phyloP scores from a whole-genome alignment of 2,113 vertebrate genomes.

The Daphoenositta chrysoptera region DNA sequence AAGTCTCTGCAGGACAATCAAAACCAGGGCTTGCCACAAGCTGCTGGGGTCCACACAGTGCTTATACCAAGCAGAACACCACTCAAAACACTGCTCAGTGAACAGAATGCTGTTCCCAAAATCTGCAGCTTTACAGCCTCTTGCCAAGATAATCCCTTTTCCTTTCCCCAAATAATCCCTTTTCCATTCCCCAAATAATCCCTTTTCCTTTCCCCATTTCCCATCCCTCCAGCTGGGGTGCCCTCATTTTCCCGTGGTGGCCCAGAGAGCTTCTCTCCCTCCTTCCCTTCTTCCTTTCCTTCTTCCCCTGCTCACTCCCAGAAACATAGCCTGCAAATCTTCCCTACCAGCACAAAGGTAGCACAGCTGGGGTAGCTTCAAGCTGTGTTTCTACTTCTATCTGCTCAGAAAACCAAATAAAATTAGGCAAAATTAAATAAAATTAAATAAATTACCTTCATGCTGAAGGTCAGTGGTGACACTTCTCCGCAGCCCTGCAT shows the following conservation, averaged over 20 bases:
- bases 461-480: background rate
- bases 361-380: background rate
- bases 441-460: background rate
- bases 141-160: background rate
- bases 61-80: background rate
- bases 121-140: background rate
- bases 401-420: background rate
- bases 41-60: fast-evolving
- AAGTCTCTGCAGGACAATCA: background rate
- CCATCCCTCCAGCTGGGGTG: background rate
- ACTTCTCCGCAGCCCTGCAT: background rate
- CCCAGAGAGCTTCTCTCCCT: background rate
- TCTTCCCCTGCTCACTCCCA: background rate
- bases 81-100: background rate
- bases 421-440: background rate
- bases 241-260: fast-evolving
- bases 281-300: background rate
- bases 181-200: no score
- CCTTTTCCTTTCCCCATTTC: background rate
- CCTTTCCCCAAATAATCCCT: background rate
- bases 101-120: fast-evolving
- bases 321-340: fast-evolving
- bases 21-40: background rate
- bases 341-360: background rate
- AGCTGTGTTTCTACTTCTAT: background rate